Base-by-base conservation (phyloP, 1,140 invertebrate genomes). In the Marisa cornuarietis region DNA sequence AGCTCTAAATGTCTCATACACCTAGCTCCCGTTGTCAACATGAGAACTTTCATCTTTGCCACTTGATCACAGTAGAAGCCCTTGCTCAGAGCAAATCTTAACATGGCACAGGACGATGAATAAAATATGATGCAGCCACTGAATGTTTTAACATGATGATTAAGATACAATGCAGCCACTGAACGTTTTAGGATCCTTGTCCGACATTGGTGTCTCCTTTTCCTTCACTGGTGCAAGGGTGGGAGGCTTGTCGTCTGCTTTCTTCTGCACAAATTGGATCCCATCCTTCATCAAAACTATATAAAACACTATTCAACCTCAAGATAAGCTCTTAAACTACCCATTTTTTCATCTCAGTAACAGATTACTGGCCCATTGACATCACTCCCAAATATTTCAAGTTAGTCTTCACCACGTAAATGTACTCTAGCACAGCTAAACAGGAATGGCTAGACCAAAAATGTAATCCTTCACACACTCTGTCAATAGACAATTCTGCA, bases 151-250 rank as follows among this genome's bases (percentile, higher is more conserved):
- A 42, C 6, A 42, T 42, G 31, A 58, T 5, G 11, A 65, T 87
- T 88, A 92, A 74, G 90, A 91, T 49, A 95, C 81, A 58, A 88
- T 88, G 89, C 94, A 95, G 8, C 94, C 94, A 89, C 93, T 94
- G 84, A 90, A 91, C 81, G 93, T 95, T 78, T 92, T 93, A 16
- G 94, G 94, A 66, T 95, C 94, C 78, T 93, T 93, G 79, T 91
- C 91, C 9, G 92, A 93, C 84, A 94, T 92, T 76, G 93, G 92
- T 77, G 94, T 88, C 78, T 92, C 92, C 71, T 92, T 93, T 88
- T 95, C 94, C 85, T 94, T 93, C 26, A 95, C 93, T n/a, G 93
- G 91, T 13, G 93, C 93, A 49, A 95, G 84, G 80, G 93, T 92
- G 76, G 92, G 84, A 51, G 84, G 83, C 75, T 89, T 86, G 65